These are phyloP conservation scores for Anser brachyrhynchus DNA, from an alignment of 2,113 vertebrate genomes.

Conservation along the genomic window DNA sequence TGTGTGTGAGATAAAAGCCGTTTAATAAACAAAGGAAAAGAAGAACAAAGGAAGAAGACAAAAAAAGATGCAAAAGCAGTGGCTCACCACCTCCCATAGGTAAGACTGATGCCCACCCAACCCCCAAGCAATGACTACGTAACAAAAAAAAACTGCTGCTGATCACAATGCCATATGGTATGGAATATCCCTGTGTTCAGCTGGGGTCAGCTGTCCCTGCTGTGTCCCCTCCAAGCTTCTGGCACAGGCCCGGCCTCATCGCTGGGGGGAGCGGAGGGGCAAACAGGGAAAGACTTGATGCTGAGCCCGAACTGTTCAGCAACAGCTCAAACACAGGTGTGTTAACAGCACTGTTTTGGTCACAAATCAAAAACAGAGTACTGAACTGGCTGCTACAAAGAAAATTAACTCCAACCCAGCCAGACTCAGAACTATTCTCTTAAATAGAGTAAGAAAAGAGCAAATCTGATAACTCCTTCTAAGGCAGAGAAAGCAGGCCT, in stretches of 20 bases:
- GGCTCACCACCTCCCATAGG: not conserved
- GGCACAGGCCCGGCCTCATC: too few relatives aligned
- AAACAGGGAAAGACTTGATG: rapidly evolving
- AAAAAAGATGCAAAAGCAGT: not conserved
- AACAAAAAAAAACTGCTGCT: not conserved
- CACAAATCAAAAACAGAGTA: not conserved
- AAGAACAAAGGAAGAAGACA: not conserved
- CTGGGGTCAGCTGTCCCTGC: rapidly evolving
- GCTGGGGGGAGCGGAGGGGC: rapidly evolving
- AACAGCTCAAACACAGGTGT: not conserved
- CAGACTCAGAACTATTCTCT: rapidly evolving
- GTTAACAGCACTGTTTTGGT: not conserved
- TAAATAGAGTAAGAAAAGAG: not conserved
- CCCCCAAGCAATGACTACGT: not conserved
- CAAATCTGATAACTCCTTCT: not conserved
- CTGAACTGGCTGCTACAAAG: not conserved
- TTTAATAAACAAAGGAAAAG: not conserved
- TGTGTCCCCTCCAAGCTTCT: not conserved
- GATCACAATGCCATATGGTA: not conserved
- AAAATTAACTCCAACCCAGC: not conserved
- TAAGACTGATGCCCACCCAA: not conserved
- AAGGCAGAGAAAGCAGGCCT: not conserved
- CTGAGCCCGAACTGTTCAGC: not conserved
- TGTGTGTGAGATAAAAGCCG: not conserved
- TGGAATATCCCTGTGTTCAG: rapidly evolving